Conservation (phyloP, 2,797 vertebrate genomes). For the Cercopithecus mitis region DNA sequence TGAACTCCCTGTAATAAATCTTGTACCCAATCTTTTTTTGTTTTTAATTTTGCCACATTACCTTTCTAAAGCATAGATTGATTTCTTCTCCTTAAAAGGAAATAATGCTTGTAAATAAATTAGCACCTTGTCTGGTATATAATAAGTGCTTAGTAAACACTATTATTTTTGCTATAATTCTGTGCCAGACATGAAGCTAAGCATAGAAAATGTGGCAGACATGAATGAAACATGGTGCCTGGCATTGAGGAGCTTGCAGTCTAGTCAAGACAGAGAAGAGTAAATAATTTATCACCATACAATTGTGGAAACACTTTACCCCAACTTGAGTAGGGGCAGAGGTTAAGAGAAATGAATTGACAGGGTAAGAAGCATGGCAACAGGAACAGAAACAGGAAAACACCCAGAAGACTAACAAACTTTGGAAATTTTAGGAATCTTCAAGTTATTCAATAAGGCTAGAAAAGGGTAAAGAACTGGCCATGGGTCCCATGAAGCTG, state of each 20-base stretch:
- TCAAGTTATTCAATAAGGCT: not conserved
- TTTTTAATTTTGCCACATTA: not conserved
- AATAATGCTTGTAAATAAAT: slow-evolving; percentile 35
- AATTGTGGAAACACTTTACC: not conserved
- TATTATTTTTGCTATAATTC: not conserved
- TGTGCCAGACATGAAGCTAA: not conserved
- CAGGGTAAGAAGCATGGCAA: not conserved
- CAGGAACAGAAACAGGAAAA: not conserved
- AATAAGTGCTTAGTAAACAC: not conserved
- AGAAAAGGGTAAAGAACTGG: not conserved
- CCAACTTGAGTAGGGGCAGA: not conserved
- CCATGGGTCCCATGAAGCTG: not conserved
- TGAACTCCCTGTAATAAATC: not conserved
- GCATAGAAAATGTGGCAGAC: not conserved
- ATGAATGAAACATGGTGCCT: not conserved
- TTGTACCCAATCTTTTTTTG: not conserved
- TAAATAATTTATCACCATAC: not conserved
- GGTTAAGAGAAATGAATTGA: not conserved
- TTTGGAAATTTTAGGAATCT: not conserved
- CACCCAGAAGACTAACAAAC: not conserved
- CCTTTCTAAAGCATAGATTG: not conserved
- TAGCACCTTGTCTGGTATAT: not conserved
- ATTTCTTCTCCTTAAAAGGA: slow-evolving; percentile 23
- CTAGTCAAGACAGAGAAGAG: not conserved
- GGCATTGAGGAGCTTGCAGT: not conserved